phyloP scores from a whole-genome alignment of 2,797 vertebrate species.

The Acipenser transmontanus region DNA sequence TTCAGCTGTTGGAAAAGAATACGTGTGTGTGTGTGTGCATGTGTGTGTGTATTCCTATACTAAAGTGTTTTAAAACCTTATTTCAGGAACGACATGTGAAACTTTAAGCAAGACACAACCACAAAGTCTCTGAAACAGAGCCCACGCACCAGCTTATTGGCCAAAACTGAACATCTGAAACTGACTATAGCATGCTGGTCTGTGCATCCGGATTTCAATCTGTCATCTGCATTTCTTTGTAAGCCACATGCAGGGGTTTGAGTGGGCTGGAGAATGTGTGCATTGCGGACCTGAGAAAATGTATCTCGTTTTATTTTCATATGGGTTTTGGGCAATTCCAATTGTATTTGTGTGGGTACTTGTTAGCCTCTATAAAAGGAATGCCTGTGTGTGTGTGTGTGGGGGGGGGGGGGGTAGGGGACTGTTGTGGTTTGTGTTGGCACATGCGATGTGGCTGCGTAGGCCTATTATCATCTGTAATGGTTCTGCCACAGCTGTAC shows the following conservation, averaged over 20 bases:
- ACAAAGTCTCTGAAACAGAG: too few relatives aligned
- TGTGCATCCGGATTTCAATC: constrained; percentile 25
- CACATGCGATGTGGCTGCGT: background rate
- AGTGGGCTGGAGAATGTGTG: constrained; percentile 4
- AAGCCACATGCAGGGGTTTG: background rate
- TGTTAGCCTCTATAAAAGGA: constrained; percentile 10
- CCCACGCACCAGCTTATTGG: too few relatives aligned
- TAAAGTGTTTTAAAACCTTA: too few relatives aligned
- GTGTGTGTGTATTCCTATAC: too few relatives aligned
- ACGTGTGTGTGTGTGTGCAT: too few relatives aligned
- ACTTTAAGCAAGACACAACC: too few relatives aligned
- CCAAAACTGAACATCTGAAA: too few relatives aligned
- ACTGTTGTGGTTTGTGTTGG: constrained; percentile 8
- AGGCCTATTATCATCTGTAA: background rate
- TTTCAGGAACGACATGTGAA: too few relatives aligned
- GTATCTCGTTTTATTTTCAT: constrained; percentile 1
- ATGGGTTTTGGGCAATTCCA: background rate
- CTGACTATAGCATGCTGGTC: constrained; percentile 28
- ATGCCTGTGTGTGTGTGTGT: too few relatives aligned
- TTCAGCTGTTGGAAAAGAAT: too few relatives aligned
- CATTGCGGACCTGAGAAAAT: background rate
- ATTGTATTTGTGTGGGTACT: constrained; percentile 7
- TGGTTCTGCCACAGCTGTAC: background rate
- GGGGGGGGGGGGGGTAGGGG: too few relatives aligned
- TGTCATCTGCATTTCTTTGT: constrained; percentile 28